These are phyloP conservation scores for Drosophila seclusa DNA, from an alignment of 2,888 invertebrate genomes.

Conservation along the genomic window DNA sequence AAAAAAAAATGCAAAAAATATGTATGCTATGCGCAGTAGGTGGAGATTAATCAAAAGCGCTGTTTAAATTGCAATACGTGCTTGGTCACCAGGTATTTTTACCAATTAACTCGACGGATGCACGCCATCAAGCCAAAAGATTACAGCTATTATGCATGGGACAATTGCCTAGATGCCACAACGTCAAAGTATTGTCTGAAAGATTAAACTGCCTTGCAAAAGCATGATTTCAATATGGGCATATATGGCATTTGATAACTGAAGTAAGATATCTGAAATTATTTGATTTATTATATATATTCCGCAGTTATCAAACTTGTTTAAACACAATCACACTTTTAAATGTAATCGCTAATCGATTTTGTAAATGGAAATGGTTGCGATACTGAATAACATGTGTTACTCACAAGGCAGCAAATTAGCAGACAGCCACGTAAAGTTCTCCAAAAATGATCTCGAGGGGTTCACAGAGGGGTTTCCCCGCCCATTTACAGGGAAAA, in stretches of 20 bases:
- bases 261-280: not conserved
- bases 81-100: conserved; percentile 68
- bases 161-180: conserved; percentile 1
- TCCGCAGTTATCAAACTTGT: not conserved
- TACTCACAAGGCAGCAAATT: conserved; percentile 60
- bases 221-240: not conserved
- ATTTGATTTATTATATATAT: not conserved
- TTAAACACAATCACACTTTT: not conserved
- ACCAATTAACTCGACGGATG: conserved; percentile 72
- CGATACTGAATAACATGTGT: conserved; percentile 48
- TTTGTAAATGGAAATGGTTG: not conserved
- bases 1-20: not conserved
- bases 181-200: not conserved
- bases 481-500: not conserved
- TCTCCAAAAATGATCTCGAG: not conserved
- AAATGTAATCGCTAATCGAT: not conserved
- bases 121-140: conserved; percentile 53
- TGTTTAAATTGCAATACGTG: conserved; percentile 73
- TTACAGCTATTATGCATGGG: conserved; percentile 47
- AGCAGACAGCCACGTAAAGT: conserved; percentile 35
- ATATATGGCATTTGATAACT: not conserved
- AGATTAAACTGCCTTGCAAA: not conserved
- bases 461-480: not conserved
- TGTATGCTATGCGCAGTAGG: conserved; percentile 46
- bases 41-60: conserved; percentile 71